Percentiles rank a stretch among this genome's conserved stretches.
phyloP scores from a whole-genome alignment of 2,888 invertebrate genomes.

The Sarcophaga variegata region DNA sequence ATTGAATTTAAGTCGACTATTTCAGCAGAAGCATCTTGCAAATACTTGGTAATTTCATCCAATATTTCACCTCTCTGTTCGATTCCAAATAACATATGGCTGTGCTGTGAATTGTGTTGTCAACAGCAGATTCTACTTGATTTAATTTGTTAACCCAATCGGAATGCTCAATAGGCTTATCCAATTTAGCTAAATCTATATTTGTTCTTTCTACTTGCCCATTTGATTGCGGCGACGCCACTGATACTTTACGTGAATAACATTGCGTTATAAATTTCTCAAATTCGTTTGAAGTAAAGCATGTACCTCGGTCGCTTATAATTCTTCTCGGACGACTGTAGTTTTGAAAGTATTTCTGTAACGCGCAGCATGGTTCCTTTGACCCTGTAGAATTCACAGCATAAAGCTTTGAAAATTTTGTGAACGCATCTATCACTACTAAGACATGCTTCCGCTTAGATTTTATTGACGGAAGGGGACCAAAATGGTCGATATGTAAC shows the following conservation, averaged over 20 bases:
- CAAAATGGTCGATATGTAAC: too few relatives aligned
- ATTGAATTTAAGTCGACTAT: too few relatives aligned
- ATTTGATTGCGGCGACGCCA: neutral
- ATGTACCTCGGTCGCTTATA: conserved; percentile 26
- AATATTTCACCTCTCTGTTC: conserved; percentile 38
- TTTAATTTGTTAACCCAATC: conserved; percentile 38
- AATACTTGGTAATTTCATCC: conserved; percentile 42
- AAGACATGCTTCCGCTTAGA: neutral
- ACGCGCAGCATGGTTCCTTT: neutral
- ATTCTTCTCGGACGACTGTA: too few relatives aligned
- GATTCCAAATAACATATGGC: conserved; percentile 38
- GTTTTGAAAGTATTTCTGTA: neutral
- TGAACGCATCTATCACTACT: too few relatives aligned
- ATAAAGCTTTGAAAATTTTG: too few relatives aligned
- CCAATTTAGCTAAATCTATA: conserved; percentile 34
- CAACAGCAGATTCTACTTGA: conserved; percentile 45
- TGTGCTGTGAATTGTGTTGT: conserved; percentile 34
- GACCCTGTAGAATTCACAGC: too few relatives aligned
- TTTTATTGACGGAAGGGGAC: too few relatives aligned
- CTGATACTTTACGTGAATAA: conserved; percentile 7
- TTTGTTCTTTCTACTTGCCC: conserved; percentile 34
- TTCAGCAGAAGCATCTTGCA: neutral
- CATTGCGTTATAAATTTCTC: conserved; percentile 11
- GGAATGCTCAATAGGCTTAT: neutral
- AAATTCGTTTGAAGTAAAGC: conserved; percentile 28